Base-by-base conservation (phyloP, 2,113 vertebrate genomes). In the Pseudorectes ferrugineus region DNA sequence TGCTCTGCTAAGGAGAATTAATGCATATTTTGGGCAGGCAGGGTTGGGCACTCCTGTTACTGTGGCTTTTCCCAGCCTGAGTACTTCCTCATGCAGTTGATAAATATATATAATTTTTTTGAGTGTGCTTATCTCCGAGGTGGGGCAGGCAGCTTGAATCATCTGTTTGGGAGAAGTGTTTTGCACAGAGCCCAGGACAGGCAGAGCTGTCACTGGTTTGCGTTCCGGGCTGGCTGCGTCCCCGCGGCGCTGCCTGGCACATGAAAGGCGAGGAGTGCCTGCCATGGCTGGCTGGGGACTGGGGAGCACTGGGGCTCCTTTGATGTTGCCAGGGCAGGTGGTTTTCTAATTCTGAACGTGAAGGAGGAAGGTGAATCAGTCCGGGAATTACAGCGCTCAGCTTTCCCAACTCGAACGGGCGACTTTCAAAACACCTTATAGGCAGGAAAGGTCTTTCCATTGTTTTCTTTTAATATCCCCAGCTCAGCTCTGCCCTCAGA, bases 201-300 rank as follows among this genome's bases (percentile, higher is more conserved):
- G 14, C 18, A 16, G 23, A 28, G 24, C 22, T 33, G 40, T 55
- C 0, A 11, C 31, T 62, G 49, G 3, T 61, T 73, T 40, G 51
- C 51, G 59, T 13, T 76, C 20, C 0, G 14, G 8, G 0, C 45
- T 38, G 6, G 25, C 59, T 42, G n/a, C 1, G 17, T 9, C 23
- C 38, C 5, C 3, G 4, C 2, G 18, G 57, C 12, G 3, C 43
- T 46, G 58, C 13, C 72, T 26, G 67, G 66, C 88, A 52, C 10
- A 28, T 24, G 43, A 59, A 51, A 58, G 84, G 35, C 2, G 13
- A 59, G 72, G 36, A 66, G 43, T 40, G 71, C 55, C 62, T 54
- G 67, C 55, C 57, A 4, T 22, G 54, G 25, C 55, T 45, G 61
- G 12, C 65, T 20, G 75, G 14, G 18, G n/a, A 26, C 59, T 48